phyloP scores from a whole-genome alignment of 2,113 vertebrate species.

The Scortum barcoo region DNA sequence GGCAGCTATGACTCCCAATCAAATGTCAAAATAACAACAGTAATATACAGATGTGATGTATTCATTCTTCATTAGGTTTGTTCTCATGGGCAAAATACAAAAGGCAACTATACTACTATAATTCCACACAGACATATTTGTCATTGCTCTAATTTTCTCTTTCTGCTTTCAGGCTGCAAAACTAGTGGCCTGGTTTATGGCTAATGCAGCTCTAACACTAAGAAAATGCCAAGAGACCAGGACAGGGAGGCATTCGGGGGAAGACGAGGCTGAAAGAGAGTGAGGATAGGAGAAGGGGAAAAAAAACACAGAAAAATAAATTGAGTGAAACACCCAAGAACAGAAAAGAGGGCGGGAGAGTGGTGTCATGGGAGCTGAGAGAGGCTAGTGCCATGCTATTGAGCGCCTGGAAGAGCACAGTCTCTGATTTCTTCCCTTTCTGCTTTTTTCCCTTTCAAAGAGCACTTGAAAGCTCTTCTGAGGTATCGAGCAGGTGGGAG shows the following conservation, averaged over 20 bases:
- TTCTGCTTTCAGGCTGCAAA: constrained; percentile 56
- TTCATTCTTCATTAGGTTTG: constrained; percentile 74
- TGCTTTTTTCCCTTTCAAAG: constrained; percentile 81
- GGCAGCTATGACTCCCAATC: constrained; percentile 67
- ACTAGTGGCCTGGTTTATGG: constrained; percentile 36
- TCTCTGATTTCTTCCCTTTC: constrained; percentile 86
- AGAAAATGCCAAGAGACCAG: constrained; percentile 27
- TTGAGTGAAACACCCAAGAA: constrained; percentile 80
- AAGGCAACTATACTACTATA: constrained; percentile 30
- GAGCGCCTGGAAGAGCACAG: constrained; percentile 86
- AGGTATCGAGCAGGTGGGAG: constrained; percentile 89
- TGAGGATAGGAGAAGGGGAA: constrained; percentile 74
- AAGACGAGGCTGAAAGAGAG: constrained; percentile 76
- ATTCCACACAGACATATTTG: constrained; percentile 1
- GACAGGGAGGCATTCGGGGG: constrained; percentile 82
- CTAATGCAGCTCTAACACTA: constrained; percentile 35
- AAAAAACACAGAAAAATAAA: constrained; percentile 79
- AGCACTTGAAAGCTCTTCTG: constrained; percentile 92
- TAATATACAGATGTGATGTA: constrained; percentile 81
- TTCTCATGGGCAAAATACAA: constrained; percentile 74
- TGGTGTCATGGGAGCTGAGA: constrained; percentile 84
- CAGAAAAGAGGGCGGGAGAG: constrained; percentile 76
- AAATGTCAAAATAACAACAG: constrained; percentile 64
- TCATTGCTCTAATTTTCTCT: constrained; percentile 65
- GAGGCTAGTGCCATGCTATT: constrained; percentile 84